Evolutionary conservation across 2,888 invertebrate genomes (phyloP), one percentile per base, ranked within the genome.

Genomic region (Torymus tubicola): DNA sequence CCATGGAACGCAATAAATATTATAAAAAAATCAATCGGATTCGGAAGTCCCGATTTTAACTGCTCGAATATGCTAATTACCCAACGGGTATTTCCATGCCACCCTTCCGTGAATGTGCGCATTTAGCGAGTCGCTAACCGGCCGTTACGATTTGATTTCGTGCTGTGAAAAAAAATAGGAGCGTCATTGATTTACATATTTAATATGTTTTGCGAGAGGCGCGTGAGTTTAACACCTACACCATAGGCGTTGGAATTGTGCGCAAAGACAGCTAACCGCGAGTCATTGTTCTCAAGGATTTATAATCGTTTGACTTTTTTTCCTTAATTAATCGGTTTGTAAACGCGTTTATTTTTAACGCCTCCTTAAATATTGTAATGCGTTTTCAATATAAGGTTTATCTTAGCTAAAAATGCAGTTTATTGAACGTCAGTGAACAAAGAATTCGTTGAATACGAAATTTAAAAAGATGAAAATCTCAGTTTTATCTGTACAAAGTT

Each of bases 121-220:
- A 61, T 72, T 78, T 73, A 55, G 57, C 61, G 68, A 72, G 42
- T 58, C 61, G 63, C 68, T 68, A 78, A 58, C 14, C 55, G 12
- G 18, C 10, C 60, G 69, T 42, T 11, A 71, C 70, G 65, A 67
- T 67, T 65, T 42, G 42, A 42, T 72, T 60, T 67, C 31, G 42
- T 12, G 61, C 52, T n/a, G 53, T 4, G 50, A 73, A 14, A 63
- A 58, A 58, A 50, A 58, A 18, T 13, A 63, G 12, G 21, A 31
- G 31, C 60, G 52, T n/a, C 21, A 8, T n/a, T 16, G 11, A 79
- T 79, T 79, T 68, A 52, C 73, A 79, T 79, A 79, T 69, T 42
- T 42, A 42, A 42, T 42, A 8, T 42, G 42, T 42, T 42, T 42
- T 42, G 42, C 42, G 42, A 61, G 58, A 24, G n/a, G 61, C 24